A percentile compares a stretch with the other conserved stretches of the same genome.
Evolutionary conservation across 2,888 invertebrate genomes (phyloP).

Genomic region (Molanna angustata): DNA sequence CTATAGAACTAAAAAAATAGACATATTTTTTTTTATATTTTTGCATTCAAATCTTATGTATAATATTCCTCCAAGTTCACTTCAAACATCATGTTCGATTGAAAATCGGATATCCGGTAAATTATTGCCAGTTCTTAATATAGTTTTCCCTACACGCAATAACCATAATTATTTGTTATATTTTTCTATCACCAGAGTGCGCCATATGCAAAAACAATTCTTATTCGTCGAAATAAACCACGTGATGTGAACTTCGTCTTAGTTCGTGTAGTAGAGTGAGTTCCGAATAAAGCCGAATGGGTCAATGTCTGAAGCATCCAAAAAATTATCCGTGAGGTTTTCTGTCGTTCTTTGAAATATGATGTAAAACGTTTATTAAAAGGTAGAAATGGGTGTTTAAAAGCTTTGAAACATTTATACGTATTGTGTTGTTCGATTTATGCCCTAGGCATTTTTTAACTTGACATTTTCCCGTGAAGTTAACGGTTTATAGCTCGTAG

Average conservation of each 20-base stretch:
- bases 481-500: slow-evolving; percentile 39
- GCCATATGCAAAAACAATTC: neutral
- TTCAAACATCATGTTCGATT: too few species aligned
- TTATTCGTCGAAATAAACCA: slow-evolving; percentile 33
- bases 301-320: slow-evolving; percentile 67
- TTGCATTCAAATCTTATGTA: too few species aligned
- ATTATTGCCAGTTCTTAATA: too few species aligned
- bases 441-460: slow-evolving; percentile 22
- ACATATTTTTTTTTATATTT: too few species aligned
- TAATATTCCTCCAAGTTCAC: too few species aligned
- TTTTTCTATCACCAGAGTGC: slow-evolving; percentile 1
- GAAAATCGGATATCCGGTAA: too few species aligned
- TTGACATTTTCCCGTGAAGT: slow-evolving; percentile 16
- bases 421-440: slow-evolving; percentile 25
- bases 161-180: too few species aligned
- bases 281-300: slow-evolving; percentile 65
- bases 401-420: slow-evolving; percentile 35
- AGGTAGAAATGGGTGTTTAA: slow-evolving; percentile 56
- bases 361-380: slow-evolving; percentile 56
- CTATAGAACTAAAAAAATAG: too few species aligned
- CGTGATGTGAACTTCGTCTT: slow-evolving; percentile 48
- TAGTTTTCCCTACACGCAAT: too few species aligned
- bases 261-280: slow-evolving; percentile 57
- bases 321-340: slow-evolving; percentile 55
- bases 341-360: slow-evolving; percentile 38